Evolutionary conservation across 2,113 vertebrate genomes (phyloP), one percentile per base, ranked within the genome.

Genomic region (Terrapene triunguis): DNA sequence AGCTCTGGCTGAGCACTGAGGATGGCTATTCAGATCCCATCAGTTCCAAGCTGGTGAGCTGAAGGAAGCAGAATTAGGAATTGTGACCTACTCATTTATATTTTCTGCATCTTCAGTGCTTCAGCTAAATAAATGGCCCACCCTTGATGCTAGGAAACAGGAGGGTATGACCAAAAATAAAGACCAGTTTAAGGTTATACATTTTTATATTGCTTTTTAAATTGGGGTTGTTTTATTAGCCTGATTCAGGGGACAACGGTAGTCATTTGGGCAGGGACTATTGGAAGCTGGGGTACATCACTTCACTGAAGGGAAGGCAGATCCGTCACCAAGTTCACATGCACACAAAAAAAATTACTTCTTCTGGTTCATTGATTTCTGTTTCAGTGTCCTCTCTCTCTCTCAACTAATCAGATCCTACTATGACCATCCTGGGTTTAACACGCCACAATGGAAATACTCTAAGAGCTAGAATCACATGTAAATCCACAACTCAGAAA

Each of bases 401-500:
- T 72, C 6, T 79, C 80, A 90, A 85, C n/a, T 97, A 97, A 92
- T 80, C 89, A 95, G 92, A 69, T 21, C 80, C 84, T 50, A 84
- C 90, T 84, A 92, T 38, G 35, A 95, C 97, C 96, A 96, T 89
- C 86, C 85, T 97, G 89, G 93, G 87, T 94, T 6, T 83, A 88
- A 92, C 95, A 95, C 92, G 94, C 69, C 76, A 85, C 57, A 62
- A 59, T 84, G 79, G 47, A 53, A 93, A 59, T 62, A 44, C 38
- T 82, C 10, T 3, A 65, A 90, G 55, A 84, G 13, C 65, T 85
- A 83, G 62, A 78, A 62, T 2, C 2, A 16, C 14, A 10, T 78
- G 44, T 50, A 93, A 95, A 53, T 57, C 72, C 17, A 89, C 89
- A 92, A 29, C 54, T 21, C 25, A 17, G 44, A 55, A 59, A 83